phyloP scores from a whole-genome alignment of 2,113 vertebrate species.

The Marcusenius ussheri region DNA sequence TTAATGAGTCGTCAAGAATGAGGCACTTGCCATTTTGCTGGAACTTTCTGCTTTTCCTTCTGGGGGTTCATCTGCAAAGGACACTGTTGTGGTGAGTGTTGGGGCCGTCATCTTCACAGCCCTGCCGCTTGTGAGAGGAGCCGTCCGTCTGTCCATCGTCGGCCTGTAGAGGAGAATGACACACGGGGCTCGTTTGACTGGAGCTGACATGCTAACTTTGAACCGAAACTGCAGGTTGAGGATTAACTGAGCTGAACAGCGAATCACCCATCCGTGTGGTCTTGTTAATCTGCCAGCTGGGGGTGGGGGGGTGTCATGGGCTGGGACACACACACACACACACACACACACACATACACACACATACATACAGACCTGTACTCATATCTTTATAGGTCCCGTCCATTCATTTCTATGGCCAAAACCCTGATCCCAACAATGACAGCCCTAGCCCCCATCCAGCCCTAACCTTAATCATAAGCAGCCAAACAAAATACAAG shows the following conservation, averaged over 20 bases:
- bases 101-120: too few species aligned
- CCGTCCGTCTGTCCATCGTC: neutral
- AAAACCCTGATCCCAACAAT: neutral
- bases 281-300: neutral
- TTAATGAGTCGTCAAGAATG: conserved; percentile 3
- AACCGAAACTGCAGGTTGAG: neutral
- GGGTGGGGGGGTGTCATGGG: neutral
- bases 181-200: neutral
- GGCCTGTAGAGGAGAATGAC: neutral
- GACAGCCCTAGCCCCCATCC: neutral
- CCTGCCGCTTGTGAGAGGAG: neutral
- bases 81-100: neutral
- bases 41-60: neutral
- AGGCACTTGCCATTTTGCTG: neutral
- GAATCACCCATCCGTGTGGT: neutral
- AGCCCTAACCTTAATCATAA: neutral
- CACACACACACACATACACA: neutral
- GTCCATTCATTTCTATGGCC: neutral
- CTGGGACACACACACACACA: neutral
- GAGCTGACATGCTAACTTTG: neutral
- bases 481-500: neutral
- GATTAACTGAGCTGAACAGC: neutral
- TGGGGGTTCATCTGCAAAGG: neutral
- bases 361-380: neutral
- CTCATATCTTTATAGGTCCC: neutral